Base-by-base conservation (phyloP, 1,140 invertebrate species). In the Cyclina sinensis region DNA sequence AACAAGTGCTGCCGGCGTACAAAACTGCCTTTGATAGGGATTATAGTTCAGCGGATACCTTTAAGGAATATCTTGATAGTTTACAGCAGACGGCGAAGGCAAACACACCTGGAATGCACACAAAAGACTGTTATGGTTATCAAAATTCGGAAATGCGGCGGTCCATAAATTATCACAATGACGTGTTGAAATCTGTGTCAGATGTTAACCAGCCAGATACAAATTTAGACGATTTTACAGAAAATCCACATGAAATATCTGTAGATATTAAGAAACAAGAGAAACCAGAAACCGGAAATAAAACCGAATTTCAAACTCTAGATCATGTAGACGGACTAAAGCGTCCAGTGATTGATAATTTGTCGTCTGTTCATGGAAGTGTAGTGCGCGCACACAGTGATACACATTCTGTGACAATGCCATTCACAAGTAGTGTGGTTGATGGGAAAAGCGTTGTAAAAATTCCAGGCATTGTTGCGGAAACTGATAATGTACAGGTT, bases 301-400 rank as follows among this genome's bases (percentile, higher is more conserved):
- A 24, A 54, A 12, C 12, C 65, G 11, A 65, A 30, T 0, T 5
- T 65, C 35, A 48, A 24, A 14, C 35, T 24, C 18, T 30, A 7
- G 35, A 43, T 43, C 5, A 39, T 12, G 3, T 74, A 54, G 70
- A 35, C n/a, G 35, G 30, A 54, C 46, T 48, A 37, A 59, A 65
- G 57, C 35, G 24, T 30, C 82, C 32, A 37, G 32, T 21, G 24
- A 85, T 86, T 39, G 84, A 86, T 24, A 73, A 78, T 39, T 78
- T 86, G 54, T 86, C 84, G 51, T 86, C 84, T 35, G 84, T 86
- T 27, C 84, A 86, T 43, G 84, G 84, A 62, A 86, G 84, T 39
- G 39, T 54, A 12, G 37, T 62, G 3, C 70, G 65, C 39, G 70
- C 84, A 9, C 84, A 62, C 46, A 76, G 70, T 65, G 70, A 86